Percentiles rank a stretch among this genome's conserved stretches.
phyloP scores from a whole-genome alignment of 2,888 invertebrate genomes.

The Nomada ruficornis region DNA sequence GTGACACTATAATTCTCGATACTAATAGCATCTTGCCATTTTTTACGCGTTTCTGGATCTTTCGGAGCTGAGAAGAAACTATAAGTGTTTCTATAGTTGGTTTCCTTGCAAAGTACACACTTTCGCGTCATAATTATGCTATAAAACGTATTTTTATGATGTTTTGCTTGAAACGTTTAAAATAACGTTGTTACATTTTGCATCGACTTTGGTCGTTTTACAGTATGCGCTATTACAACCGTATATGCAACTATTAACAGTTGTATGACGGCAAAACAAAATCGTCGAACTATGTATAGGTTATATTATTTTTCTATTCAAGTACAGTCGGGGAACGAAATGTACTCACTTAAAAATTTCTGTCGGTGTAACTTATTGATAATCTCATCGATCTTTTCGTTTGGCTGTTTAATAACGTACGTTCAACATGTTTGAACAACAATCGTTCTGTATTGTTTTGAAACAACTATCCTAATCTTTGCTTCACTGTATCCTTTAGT shows the following conservation, averaged over 20 bases:
- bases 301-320: constrained; percentile 18
- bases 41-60: constrained; percentile 77
- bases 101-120: constrained; percentile 80
- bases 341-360: background rate
- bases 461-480: background rate
- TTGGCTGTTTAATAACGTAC: background rate
- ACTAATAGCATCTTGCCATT: constrained; percentile 79
- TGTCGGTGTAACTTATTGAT: background rate
- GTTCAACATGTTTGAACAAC: background rate
- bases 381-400: background rate
- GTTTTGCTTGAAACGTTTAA: constrained; percentile 4
- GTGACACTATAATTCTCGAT: constrained; percentile 78
- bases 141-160: constrained; percentile 23
- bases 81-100: constrained; percentile 80
- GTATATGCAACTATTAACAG: background rate
- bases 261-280: background rate
- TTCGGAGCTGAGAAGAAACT: constrained; percentile 83
- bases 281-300: constrained; percentile 14
- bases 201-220: background rate
- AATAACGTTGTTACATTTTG: background rate
- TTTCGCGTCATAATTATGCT: constrained; percentile 79
- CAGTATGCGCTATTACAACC: background rate
- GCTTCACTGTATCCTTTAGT: background rate
- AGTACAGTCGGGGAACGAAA: background rate
- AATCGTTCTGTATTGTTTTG: constrained; percentile 15